Evolutionary conservation across 2,888 invertebrate genomes (phyloP).

Genomic region (Melipona beecheii): DNA sequence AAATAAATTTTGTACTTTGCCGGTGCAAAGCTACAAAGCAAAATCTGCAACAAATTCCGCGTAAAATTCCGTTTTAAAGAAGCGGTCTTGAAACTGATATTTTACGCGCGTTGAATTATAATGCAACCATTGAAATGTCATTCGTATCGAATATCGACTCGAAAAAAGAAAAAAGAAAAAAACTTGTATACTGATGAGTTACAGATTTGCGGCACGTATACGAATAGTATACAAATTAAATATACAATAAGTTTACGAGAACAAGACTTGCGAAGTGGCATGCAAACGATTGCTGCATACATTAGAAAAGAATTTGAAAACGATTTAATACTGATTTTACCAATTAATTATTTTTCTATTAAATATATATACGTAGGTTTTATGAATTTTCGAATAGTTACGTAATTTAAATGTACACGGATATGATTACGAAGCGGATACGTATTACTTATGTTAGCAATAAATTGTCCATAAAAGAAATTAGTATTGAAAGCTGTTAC

Average conservation of each 20-base stretch:
- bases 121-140: not conserved
- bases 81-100: conserved; percentile 76
- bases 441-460: conserved; percentile 22
- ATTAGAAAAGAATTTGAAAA: conserved; percentile 48
- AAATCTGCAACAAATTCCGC: conserved; percentile 5
- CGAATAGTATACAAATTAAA: not conserved
- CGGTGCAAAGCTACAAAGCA: not conserved
- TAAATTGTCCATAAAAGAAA: conserved; percentile 15
- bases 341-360: conserved; percentile 51
- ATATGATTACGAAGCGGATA: conserved; percentile 62
- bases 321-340: not conserved
- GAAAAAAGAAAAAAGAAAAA: not conserved
- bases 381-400: conserved; percentile 45
- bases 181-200: not conserved
- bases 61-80: conserved; percentile 73
- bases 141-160: not conserved
- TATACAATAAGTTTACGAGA: conserved; percentile 28
- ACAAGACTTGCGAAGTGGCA: conserved; percentile 18
- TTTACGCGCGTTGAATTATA: conserved; percentile 42
- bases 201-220: conserved; percentile 1
- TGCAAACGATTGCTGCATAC: conserved; percentile 31
- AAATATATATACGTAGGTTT: conserved; percentile 15
- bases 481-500: conserved; percentile 5
- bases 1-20: not conserved
- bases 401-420: conserved; percentile 48